These are phyloP conservation scores for Eonycteris spelaea DNA, from an alignment of 2,113 vertebrate species.

Conservation along the genomic window DNA sequence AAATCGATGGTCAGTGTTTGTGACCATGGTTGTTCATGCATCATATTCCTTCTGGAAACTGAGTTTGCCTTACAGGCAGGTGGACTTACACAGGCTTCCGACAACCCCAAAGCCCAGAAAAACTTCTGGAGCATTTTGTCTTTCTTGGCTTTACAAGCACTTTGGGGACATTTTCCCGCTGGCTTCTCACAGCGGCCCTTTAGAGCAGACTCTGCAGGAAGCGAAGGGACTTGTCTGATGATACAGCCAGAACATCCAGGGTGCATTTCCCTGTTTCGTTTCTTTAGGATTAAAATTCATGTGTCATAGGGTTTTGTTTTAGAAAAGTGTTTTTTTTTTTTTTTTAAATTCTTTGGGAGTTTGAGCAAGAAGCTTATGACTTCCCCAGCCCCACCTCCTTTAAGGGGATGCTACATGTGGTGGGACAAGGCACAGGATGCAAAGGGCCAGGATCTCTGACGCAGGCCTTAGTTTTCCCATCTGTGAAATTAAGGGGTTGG, in stretches of 20 bases:
- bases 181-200: not conserved
- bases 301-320: not conserved
- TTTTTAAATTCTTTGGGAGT: not conserved
- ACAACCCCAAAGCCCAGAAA: not conserved
- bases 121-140: not conserved
- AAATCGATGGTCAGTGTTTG: conserved; percentile 3
- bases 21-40: not conserved
- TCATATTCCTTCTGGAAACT: conserved; percentile 38
- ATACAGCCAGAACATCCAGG: not conserved
- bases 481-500: not conserved
- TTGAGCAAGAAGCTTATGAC: not conserved
- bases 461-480: not conserved
- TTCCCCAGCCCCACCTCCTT: not conserved
- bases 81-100: not conserved
- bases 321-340: not conserved
- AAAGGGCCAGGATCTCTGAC: not conserved
- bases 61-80: not conserved
- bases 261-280: not conserved
- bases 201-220: not conserved
- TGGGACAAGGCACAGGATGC: accelerated
- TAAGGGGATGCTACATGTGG: not conserved
- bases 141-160: not conserved
- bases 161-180: not conserved
- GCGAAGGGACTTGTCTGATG: not conserved
- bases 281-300: not conserved